These are phyloP conservation scores for Paratrypauchen microcephalus DNA, from an alignment of 2,797 vertebrate species.

Conservation along the genomic window DNA sequence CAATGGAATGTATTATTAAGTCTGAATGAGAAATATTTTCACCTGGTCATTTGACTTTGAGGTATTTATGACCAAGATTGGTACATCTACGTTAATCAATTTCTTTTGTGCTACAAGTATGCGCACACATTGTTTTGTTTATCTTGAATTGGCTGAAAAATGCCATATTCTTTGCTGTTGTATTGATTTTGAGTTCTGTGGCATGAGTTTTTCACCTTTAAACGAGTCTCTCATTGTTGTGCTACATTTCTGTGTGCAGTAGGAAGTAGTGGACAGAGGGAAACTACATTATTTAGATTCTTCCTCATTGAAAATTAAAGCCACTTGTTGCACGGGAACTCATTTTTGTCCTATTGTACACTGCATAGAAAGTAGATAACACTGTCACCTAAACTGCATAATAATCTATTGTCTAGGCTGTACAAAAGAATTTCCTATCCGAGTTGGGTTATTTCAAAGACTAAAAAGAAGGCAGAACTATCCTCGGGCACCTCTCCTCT, in stretches of 20 bases:
- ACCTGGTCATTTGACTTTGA: not conserved
- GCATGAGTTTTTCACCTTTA: constrained; percentile 36
- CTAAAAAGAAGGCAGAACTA: constrained; percentile 24
- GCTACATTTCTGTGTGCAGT: constrained; percentile 32
- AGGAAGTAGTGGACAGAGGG: constrained; percentile 37
- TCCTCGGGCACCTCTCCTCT: constrained; percentile 60
- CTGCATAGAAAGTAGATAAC: constrained; percentile 33
- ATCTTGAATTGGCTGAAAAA: not conserved
- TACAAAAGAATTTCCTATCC: not conserved
- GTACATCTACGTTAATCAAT: not conserved
- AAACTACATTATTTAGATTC: constrained; percentile 47
- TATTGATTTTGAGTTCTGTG: constrained; percentile 28
- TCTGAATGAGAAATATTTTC: not conserved
- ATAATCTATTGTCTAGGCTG: constrained; percentile 10
- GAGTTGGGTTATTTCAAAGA: constrained; percentile 19
- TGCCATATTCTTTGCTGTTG: not conserved
- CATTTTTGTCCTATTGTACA: constrained; percentile 29
- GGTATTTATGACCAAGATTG: not conserved
- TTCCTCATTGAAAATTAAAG: constrained; percentile 41
- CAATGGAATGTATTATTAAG: not conserved
- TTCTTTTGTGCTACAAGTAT: not conserved
- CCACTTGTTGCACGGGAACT: constrained; percentile 29
- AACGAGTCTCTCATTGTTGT: constrained; percentile 45
- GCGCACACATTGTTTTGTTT: not conserved
- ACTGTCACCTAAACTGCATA: constrained; percentile 18